phyloP scores from a whole-genome alignment of 35 echinoderm and acorn worm species.

The Ptychodera flava region DNA sequence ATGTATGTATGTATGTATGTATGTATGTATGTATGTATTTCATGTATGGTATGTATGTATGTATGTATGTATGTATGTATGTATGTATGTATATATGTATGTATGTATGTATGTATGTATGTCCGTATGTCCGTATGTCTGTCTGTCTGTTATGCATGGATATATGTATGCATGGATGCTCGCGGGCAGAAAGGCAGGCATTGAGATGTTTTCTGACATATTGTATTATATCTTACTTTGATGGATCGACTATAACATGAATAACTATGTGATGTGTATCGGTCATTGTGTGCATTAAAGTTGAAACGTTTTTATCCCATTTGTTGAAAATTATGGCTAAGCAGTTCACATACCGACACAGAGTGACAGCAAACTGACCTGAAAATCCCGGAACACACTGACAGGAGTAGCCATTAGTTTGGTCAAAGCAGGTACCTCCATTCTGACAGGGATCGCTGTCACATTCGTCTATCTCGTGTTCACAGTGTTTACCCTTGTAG shows the following conservation, averaged over 20 bases:
- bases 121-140: not conserved
- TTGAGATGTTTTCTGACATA: no score
- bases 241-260: no score
- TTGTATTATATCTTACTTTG: no score
- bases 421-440: not conserved
- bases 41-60: not conserved
- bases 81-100: not conserved
- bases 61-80: not conserved
- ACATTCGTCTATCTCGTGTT: not conserved
- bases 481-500: not conserved
- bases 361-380: not conserved
- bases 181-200: no score
- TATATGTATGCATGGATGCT: not conserved
- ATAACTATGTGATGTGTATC: no score
- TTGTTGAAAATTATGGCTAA: no score
- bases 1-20: conserved; percentile 2
- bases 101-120: conserved; percentile 2
- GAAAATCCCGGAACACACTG: not conserved
- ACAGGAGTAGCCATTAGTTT: not conserved
- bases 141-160: not conserved
- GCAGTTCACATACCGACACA: no score
- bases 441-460: not conserved
- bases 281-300: no score
- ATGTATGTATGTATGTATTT: not conserved
- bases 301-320: no score